Conservation (phyloP, 2,888 invertebrate genomes). For the Carpatolechia fugitivella region DNA sequence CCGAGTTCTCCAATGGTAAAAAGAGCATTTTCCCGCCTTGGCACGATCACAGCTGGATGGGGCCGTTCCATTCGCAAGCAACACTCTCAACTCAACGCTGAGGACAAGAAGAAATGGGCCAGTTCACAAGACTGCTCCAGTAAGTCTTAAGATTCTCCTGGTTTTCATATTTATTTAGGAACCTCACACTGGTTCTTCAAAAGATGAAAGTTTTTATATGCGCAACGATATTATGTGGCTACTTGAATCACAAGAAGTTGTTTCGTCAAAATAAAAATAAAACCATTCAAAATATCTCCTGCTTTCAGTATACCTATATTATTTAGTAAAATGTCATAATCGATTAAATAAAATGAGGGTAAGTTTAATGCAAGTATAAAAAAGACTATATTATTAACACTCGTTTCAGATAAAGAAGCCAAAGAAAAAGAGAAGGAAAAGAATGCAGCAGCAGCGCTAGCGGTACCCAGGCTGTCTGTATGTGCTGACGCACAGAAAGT, state of each 20-base stretch:
- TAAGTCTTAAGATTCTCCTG: constrained; percentile 62
- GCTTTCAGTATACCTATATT: no score
- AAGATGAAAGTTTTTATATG: no score
- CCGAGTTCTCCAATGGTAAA: constrained; percentile 97
- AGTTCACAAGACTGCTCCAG: constrained; percentile 96
- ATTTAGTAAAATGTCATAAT: no score
- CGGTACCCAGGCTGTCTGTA: constrained; percentile 92
- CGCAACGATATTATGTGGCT: no score
- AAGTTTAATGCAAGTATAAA: no score
- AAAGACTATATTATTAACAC: no score
- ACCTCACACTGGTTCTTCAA: no score
- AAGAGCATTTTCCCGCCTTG: constrained; percentile 92
- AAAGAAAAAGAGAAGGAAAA: constrained; percentile 90
- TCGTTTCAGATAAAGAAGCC: constrained; percentile 84
- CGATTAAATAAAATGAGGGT: no score
- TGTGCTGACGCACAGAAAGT: constrained; percentile 97
- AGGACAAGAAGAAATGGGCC: constrained; percentile 95
- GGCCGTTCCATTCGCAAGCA: constrained; percentile 92
- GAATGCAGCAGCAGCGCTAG: constrained; percentile 87
- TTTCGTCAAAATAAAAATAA: no score
- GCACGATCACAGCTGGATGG: constrained; percentile 94
- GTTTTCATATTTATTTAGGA: no score
- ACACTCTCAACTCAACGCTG: constrained; percentile 88
- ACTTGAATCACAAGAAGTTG: no score
- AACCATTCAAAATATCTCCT: no score